A percentile compares a stretch with the other conserved stretches of the same genome.
phyloP scores from a whole-genome alignment of 2,888 invertebrate species.

The Axea sp. region DNA sequence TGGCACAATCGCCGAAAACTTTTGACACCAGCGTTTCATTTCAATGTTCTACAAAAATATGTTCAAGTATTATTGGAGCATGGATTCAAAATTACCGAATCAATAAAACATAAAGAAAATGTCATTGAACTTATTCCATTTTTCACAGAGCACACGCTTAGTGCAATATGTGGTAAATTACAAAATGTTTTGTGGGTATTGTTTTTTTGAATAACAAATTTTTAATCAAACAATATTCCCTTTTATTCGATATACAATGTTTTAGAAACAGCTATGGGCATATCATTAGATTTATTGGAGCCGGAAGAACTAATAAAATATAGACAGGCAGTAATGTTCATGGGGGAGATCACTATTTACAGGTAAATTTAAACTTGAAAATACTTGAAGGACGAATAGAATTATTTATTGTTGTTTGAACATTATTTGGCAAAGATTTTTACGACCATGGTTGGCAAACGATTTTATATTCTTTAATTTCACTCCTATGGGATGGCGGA shows the following conservation, averaged over 20 bases:
- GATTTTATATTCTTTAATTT: slow-evolving; percentile 19
- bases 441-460: slow-evolving; percentile 18
- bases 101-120: slow-evolving; percentile 58
- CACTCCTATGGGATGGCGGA: slow-evolving; percentile 2
- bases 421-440: too few species aligned
- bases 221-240: neutral
- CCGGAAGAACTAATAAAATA: neutral
- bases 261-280: slow-evolving; percentile 27
- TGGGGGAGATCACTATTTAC: slow-evolving; percentile 3
- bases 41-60: slow-evolving; percentile 66
- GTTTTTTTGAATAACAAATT: too few species aligned
- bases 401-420: too few species aligned
- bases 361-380: slow-evolving; percentile 7
- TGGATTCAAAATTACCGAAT: too few species aligned
- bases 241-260: neutral
- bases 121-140: slow-evolving; percentile 80
- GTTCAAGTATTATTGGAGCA: slow-evolving; percentile 70
- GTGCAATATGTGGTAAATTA: slow-evolving; percentile 84
- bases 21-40: slow-evolving; percentile 22
- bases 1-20: slow-evolving; percentile 57
- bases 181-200: neutral
- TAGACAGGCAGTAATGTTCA: neutral
- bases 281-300: slow-evolving; percentile 2
- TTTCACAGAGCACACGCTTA: slow-evolving; percentile 83
- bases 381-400: too few species aligned